Percentiles rank a stretch among this genome's conserved stretches.
These are phyloP conservation scores for Drosophila mimica DNA, from an alignment of 2,888 invertebrate genomes.

Conservation along the genomic window DNA sequence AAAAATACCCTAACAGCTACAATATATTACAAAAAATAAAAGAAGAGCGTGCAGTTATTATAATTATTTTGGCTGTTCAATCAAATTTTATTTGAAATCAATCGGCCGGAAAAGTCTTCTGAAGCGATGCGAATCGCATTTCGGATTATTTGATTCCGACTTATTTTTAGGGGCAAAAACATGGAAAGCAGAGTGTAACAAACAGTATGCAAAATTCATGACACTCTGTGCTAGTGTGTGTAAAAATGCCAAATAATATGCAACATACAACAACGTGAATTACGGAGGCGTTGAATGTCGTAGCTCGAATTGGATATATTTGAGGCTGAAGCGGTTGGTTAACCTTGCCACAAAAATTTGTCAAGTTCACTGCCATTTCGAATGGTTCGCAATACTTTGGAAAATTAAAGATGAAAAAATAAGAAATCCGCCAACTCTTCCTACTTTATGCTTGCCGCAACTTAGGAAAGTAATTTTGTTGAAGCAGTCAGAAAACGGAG, in stretches of 20 bases:
- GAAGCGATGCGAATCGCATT: background rate
- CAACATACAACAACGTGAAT: conserved; percentile 28
- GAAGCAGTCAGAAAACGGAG: background rate
- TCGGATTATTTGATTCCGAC: background rate
- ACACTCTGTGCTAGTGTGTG: background rate
- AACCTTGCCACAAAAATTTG: conserved; percentile 65
- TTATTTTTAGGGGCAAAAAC: background rate
- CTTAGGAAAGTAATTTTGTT: conserved; percentile 54
- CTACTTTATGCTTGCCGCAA: conserved; percentile 39
- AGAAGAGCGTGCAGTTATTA: too few relatives aligned
- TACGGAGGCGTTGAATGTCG: conserved; percentile 71
- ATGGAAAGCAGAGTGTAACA: background rate
- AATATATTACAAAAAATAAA: too few relatives aligned
- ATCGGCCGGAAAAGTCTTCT: background rate
- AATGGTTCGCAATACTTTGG: conserved; percentile 13
- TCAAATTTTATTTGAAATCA: background rate
- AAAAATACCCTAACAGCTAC: conserved; percentile 18
- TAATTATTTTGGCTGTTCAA: too few relatives aligned
- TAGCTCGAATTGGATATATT: conserved; percentile 37
- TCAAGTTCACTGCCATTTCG: conserved; percentile 53
- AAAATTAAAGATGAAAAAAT: conserved; percentile 14
- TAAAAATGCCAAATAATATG: conserved; percentile 32
- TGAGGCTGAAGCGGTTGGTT: conserved; percentile 26
- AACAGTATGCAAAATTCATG: background rate
- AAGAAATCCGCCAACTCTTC: conserved; percentile 19